These are phyloP conservation scores for Psittacula derbiana DNA, from an alignment of 2,797 vertebrate genomes.

Conservation along the genomic window DNA sequence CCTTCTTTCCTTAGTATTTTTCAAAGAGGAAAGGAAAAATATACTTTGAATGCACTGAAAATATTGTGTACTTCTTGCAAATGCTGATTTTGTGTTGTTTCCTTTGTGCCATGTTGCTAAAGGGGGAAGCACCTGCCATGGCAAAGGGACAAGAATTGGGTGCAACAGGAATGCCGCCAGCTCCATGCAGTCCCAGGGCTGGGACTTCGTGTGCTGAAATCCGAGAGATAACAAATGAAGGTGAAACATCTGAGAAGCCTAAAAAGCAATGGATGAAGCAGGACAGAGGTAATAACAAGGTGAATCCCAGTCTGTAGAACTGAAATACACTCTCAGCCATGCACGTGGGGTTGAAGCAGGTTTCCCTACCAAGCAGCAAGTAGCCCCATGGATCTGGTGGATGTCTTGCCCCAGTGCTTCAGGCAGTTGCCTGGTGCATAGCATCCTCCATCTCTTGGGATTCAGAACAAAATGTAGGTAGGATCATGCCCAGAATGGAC, in stretches of 20 bases:
- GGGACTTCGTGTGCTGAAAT: not conserved
- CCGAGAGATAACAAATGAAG: not conserved
- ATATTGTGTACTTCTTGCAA: not conserved
- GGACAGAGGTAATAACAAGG: not conserved
- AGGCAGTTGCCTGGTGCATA: not conserved
- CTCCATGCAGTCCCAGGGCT: not conserved
- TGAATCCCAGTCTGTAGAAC: not conserved
- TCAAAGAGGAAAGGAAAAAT: not conserved
- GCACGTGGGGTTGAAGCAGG: not conserved
- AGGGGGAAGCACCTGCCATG: not conserved
- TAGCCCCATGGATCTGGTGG: fast-evolving
- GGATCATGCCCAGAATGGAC: not conserved
- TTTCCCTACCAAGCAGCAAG: not conserved
- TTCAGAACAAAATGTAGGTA: not conserved
- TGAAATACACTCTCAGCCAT: not conserved
- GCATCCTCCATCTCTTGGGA: not conserved
- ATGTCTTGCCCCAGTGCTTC: not conserved
- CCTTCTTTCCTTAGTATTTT: not conserved
- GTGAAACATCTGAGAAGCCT: not conserved
- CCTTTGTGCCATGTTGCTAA: not conserved
- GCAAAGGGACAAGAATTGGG: not conserved
- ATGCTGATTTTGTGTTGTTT: not conserved
- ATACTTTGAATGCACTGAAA: not conserved
- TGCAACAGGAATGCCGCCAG: not conserved
- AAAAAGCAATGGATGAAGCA: not conserved